These are phyloP conservation scores for Ochropleura leucogaster DNA, from an alignment of 2,888 invertebrate species.

Conservation along the genomic window DNA sequence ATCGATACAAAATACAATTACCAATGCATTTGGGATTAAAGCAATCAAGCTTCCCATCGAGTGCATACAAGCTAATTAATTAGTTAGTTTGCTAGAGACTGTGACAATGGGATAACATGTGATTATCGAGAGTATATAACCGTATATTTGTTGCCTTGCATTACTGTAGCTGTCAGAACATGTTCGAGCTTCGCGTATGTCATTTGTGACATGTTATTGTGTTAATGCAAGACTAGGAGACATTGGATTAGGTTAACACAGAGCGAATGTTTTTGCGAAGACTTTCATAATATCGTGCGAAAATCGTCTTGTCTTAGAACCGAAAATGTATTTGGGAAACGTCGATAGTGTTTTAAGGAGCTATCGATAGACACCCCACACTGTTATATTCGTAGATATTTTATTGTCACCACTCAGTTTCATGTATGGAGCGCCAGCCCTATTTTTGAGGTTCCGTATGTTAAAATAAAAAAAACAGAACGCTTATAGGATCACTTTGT, in stretches of 20 bases:
- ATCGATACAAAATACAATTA: conserved; percentile 29
- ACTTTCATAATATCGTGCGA: neutral
- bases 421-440: too few species aligned
- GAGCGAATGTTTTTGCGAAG: neutral
- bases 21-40: conserved; percentile 50
- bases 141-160: conserved; percentile 9
- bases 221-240: neutral
- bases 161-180: conserved; percentile 3
- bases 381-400: too few species aligned
- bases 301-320: too few species aligned
- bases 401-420: too few species aligned
- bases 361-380: too few species aligned
- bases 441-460: too few species aligned
- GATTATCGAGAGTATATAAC: conserved; percentile 2
- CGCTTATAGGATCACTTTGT: too few species aligned
- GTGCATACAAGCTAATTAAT: conserved; percentile 39
- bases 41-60: conserved; percentile 34
- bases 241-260: neutral
- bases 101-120: conserved; percentile 34
- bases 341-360: too few species aligned
- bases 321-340: too few species aligned
- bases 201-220: neutral
- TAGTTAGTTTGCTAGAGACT: conserved; percentile 14
- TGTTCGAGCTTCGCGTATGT: neutral
- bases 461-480: too few species aligned